phyloP scores from a whole-genome alignment of 2,888 invertebrate genomes.

The Panopea generosa region DNA sequence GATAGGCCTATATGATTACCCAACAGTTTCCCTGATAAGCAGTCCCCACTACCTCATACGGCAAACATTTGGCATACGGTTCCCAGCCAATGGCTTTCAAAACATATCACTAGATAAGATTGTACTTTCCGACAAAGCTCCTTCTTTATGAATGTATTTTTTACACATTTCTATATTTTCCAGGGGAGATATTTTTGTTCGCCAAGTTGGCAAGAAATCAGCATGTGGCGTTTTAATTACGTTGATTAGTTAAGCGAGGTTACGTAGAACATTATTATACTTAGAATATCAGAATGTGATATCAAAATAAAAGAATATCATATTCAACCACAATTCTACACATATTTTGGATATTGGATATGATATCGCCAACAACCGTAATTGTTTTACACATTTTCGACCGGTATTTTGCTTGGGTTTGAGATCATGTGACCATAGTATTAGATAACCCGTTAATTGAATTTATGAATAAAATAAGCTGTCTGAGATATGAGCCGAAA shows the following conservation, averaged over 20 bases:
- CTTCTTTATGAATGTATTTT: constrained; percentile 12
- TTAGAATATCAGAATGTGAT: neutral
- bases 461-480: constrained; percentile 47
- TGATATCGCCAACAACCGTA: constrained; percentile 18
- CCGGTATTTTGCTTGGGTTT: no score
- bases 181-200: constrained; percentile 29
- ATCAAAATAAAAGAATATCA: neutral
- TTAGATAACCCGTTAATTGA: constrained; percentile 45
- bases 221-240: constrained; percentile 47
- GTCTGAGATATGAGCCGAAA: constrained; percentile 27
- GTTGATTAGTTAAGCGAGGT: constrained; percentile 23
- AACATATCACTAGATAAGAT: constrained; percentile 57
- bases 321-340: neutral
- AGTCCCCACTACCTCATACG: constrained; percentile 48
- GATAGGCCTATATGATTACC: constrained; percentile 60
- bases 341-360: constrained; percentile 29
- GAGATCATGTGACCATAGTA: neutral
- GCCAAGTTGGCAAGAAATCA: constrained; percentile 43
- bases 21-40: constrained; percentile 59
- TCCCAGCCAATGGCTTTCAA: constrained; percentile 48
- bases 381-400: constrained; percentile 36
- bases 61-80: constrained; percentile 58
- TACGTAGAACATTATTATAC: neutral
- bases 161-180: constrained; percentile 16
- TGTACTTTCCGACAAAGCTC: constrained; percentile 40